Conservation (phyloP, 1,140 invertebrate genomes). For the Oedothorax gibbosus region DNA sequence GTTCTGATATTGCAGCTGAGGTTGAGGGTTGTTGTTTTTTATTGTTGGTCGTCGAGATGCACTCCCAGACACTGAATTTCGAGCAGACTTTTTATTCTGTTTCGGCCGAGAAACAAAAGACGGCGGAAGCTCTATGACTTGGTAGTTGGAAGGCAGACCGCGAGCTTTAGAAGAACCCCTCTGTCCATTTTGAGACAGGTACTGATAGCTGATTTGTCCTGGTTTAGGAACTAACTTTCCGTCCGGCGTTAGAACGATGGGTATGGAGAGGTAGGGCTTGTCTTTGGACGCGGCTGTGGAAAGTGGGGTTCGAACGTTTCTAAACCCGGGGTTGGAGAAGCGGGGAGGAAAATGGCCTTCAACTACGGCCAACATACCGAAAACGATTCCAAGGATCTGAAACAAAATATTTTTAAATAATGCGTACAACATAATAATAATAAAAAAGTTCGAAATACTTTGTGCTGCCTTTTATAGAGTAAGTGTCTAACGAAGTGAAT, state of each 20-base stretch:
- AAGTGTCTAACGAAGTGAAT: no score
- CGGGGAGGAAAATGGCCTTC: conserved; percentile 1
- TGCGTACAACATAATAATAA: neutral
- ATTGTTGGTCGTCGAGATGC: no score
- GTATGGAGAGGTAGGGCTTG: conserved; percentile 34
- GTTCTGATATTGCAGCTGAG: neutral
- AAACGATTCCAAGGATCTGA: conserved; percentile 6
- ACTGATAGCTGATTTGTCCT: conserved; percentile 9
- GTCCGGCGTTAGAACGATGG: conserved; percentile 49
- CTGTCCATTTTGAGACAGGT: neutral
- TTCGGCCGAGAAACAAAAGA: neutral
- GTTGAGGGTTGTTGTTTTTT: neutral
- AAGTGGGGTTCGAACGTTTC: conserved; percentile 2
- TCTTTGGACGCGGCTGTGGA: conserved; percentile 26
- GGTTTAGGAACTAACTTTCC: conserved; percentile 33
- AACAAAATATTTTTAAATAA: neutral
- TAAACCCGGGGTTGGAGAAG: neutral
- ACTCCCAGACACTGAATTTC: neutral
- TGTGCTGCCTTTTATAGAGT: no score
- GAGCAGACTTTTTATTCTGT: neutral
- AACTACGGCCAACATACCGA: neutral
- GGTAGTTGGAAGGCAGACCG: conserved; percentile 4
- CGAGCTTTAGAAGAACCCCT: neutral
- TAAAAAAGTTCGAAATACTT: no score
- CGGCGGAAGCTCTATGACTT: neutral